Base-by-base conservation (phyloP, 2,113 vertebrate genomes). In the Neomonachus schauinslandi region DNA sequence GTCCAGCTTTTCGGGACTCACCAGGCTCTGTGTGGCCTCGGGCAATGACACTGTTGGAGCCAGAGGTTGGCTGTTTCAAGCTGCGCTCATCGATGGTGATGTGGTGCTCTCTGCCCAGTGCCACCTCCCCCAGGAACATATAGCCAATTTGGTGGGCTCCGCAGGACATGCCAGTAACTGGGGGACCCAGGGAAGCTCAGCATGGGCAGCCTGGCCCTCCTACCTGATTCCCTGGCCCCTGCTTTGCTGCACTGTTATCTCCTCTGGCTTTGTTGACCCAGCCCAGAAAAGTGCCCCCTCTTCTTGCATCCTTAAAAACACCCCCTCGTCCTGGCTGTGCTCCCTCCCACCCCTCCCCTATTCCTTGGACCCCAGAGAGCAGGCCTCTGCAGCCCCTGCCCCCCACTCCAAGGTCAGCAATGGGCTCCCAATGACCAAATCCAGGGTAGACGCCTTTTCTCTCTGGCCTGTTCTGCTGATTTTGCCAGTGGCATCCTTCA, bases 121-220 rank as follows among this genome's bases (percentile, higher is more conserved):
- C 99, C 42, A 99, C 99, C 98, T 99, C 99, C 0, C 98, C 96
- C 97, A 99, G 98, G 98, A 99, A 99, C 99, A 99, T 99, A 97
- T 99, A 99, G 89, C 99, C 99, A 2, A 98, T 96, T 0, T 36
- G 91, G n/a, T 99, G 97, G 51, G 98, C 98, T 0, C 98, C 98
- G 2, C 82, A 91, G 22, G 28, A 1, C 94, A 99, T 99, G 99
- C 96, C 18, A 96, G 69, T 21, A 49, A 93, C 81, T 97, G 69
- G 91, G 88, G 28, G 92, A 59, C 49, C 61, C 3, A 36, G n/a
- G 39, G 51, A 61, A 55, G 46, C 28, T 81, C 69, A 83, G 85
- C 11, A n/a, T 1, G 39, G 84, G 36, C 46, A 21, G 24, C 18
- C 15, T 0, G 36, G 33, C 33, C 51, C 46, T 39, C 24, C 63